Conservation (phyloP, 1,140 invertebrate species). For the Myzus persicae region DNA sequence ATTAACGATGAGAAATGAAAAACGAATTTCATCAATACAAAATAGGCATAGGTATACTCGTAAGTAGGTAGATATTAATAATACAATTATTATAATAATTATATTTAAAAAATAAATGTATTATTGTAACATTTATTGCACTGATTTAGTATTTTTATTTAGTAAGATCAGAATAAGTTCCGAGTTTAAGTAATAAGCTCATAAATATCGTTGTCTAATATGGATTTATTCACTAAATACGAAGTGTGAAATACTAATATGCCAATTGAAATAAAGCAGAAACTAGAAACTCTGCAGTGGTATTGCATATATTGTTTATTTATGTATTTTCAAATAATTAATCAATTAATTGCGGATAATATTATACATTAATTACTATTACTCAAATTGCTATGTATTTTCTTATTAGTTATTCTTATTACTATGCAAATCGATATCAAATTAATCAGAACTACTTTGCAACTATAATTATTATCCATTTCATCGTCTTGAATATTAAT, state of each 20-base stretch:
- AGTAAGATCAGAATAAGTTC: not conserved
- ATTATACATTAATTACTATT: conserved; percentile 14
- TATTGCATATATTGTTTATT: not conserved
- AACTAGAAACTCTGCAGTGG: not conserved
- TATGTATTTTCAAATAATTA: not conserved
- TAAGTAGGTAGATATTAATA: not conserved
- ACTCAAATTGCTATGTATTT: not conserved
- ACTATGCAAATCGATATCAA: not conserved
- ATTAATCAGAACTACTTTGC: not conserved
- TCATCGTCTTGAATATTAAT: not conserved
- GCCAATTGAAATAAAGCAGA: not conserved
- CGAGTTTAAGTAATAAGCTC: not conserved
- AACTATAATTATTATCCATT: not conserved
- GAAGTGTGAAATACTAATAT: not conserved
- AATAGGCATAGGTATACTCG: too few species aligned
- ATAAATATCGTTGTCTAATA: not conserved
- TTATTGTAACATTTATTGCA: not conserved
- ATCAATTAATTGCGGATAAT: not conserved
- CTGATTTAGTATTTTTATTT: not conserved
- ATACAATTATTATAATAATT: not conserved
- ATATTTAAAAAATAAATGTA: not conserved
- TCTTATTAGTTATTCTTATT: conserved; percentile 1
- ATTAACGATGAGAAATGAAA: too few species aligned
- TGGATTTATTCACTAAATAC: not conserved
- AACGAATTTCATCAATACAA: too few species aligned